Evolutionary conservation across 2,888 invertebrate species (phyloP), one percentile per base, ranked within the genome.

Genomic region (Clostera curtula): DNA sequence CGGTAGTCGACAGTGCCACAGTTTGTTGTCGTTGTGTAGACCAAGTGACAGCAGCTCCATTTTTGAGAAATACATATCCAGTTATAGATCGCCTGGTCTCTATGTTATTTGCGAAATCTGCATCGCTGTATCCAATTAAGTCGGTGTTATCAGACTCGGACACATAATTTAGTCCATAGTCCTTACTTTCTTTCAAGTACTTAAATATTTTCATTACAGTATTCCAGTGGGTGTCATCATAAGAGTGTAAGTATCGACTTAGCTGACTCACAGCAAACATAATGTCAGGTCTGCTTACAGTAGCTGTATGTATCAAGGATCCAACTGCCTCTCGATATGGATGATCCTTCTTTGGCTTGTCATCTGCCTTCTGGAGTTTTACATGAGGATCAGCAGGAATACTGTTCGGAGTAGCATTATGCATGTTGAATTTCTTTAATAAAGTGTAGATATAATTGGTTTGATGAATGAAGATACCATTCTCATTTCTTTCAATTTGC

Each of bases 201-300:
- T 29, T 42, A 6, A 36, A 27, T n/a, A 44, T 34, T 15, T 25
- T 31, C 24, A 32, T 35, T 3, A 39, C 35, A 19, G 29, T 35
- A 19, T 37, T 32, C 27, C 36, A 34, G 13, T 36, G 36, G 3
- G 22, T 13, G 2, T 36, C 5, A 24, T 27, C n/a, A 20, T 27
- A 29, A 32, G 8, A 26, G 25, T 38, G 24, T 2, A 38, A 8
- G 21, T 14, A 47, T 28, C 34, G 15, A 34, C 43, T 43, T n/a
- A 43, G 38, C 30, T 24, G 13, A 11, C 34, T 43, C 0, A 45
- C 41, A 12, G 31, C 43, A 31, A 21, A 42, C 21, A 22, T 20
- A 1, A 48, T 37, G 7, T 46, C 45, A 12, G 43, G 43, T 22
- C 43, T 24, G 19, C 31, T 40, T 10, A 36, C 38, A 3, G 16